Evolutionary conservation across 2,888 invertebrate species (phyloP).

Genomic region (Tenodera sinensis): DNA sequence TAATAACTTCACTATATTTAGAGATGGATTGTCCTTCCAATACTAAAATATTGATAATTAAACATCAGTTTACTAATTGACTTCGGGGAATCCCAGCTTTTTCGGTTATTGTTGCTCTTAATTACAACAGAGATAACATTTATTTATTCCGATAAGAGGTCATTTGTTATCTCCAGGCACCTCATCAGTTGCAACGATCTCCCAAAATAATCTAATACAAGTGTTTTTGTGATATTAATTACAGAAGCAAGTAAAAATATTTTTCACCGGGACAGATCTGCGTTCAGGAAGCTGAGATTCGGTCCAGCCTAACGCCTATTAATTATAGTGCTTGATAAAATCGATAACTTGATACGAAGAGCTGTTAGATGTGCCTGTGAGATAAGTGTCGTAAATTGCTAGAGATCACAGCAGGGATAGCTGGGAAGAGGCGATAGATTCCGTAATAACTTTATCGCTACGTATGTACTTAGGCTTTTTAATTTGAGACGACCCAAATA

Average conservation of each 20-base stretch:
- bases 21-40: no score
- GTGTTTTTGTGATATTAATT: neutral
- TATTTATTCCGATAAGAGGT: neutral
- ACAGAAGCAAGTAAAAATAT: neutral
- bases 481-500: neutral
- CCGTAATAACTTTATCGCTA: neutral
- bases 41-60: no score
- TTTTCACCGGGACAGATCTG: neutral
- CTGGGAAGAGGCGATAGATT: neutral
- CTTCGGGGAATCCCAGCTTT: no score
- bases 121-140: neutral
- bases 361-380: neutral
- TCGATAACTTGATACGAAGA: neutral
- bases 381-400: neutral
- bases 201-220: neutral
- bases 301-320: neutral
- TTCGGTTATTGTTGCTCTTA: neutral
- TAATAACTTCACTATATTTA: no score
- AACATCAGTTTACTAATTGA: no score
- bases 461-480: neutral
- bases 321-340: neutral
- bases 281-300: neutral
- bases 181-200: neutral
- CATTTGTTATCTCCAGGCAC: neutral
- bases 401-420: neutral